Conservation (phyloP, 53 echinoderm and acorn worm genomes). For the Glandiceps talaboti region DNA sequence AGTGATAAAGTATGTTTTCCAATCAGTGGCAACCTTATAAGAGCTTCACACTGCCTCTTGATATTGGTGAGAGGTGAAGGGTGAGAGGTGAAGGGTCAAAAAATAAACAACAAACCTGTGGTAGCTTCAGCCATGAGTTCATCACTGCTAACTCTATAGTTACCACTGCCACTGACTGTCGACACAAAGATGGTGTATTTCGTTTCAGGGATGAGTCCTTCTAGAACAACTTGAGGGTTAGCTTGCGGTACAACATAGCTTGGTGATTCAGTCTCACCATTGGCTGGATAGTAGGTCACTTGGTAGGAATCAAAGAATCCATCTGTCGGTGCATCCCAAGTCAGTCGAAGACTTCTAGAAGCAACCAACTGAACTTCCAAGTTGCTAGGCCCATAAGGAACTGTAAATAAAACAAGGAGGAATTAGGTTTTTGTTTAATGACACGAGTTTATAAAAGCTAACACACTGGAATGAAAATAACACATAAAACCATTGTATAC, state of each 20-base stretch:
- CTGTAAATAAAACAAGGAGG: not conserved
- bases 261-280: not conserved
- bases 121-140: not conserved
- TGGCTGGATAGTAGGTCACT: not conserved
- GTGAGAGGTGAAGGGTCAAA: too few relatives aligned
- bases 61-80: too few relatives aligned
- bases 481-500: too few relatives aligned
- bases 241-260: not conserved
- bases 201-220: not conserved
- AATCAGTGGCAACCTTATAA: too few relatives aligned
- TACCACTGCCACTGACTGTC: not conserved
- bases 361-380: not conserved
- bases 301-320: not conserved
- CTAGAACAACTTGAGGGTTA: not conserved
- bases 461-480: too few relatives aligned
- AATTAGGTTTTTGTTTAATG: too few relatives aligned
- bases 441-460: too few relatives aligned
- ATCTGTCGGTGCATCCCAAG: constrained; percentile 12
- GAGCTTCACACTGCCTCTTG: too few relatives aligned
- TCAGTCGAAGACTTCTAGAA: not conserved
- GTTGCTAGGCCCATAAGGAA: not conserved
- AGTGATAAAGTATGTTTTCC: too few relatives aligned
- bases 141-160: not conserved
- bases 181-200: not conserved
- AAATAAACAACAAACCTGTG: not conserved